Percentiles rank a stretch among this genome's conserved stretches.
Conservation (phyloP, 2,888 invertebrate genomes). For the Eupithecia abbreviata region DNA sequence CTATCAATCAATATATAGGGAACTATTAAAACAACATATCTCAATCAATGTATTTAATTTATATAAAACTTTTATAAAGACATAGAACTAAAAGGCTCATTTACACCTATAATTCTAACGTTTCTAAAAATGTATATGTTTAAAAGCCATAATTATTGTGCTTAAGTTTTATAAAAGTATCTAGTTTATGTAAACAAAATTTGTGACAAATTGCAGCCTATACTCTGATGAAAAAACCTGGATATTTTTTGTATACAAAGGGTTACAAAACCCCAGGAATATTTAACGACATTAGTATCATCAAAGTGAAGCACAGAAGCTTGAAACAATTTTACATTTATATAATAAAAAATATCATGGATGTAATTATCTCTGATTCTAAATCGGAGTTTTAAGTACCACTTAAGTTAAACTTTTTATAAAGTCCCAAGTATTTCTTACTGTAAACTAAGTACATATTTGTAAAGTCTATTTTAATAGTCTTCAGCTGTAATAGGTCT, state of each 20-base stretch:
- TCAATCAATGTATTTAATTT: conserved; percentile 12
- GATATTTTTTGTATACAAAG: too few species aligned
- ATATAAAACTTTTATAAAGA: background rate
- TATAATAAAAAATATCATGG: too few species aligned
- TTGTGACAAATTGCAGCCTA: background rate
- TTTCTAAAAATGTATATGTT: too few species aligned
- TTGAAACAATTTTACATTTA: too few species aligned
- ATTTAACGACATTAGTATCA: too few species aligned
- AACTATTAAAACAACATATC: background rate
- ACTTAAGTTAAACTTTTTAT: background rate
- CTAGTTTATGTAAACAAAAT: background rate
- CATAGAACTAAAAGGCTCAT: background rate
- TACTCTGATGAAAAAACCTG: too few species aligned
- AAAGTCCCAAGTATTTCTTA: background rate
- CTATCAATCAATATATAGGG: background rate
- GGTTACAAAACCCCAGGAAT: too few species aligned
- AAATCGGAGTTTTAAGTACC: background rate
- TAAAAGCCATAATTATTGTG: background rate
- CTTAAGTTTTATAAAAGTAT: background rate
- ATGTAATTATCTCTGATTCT: too few species aligned
- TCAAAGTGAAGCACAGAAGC: too few species aligned
- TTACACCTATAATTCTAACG: background rate
- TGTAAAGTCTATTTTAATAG: background rate
- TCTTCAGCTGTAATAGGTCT: conserved; percentile 28
- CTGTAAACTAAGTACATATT: background rate